Percentiles rank a stretch among this genome's conserved stretches.
These are phyloP conservation scores for Clusia tigrina DNA, from an alignment of 2,888 invertebrate genomes.

Conservation along the genomic window DNA sequence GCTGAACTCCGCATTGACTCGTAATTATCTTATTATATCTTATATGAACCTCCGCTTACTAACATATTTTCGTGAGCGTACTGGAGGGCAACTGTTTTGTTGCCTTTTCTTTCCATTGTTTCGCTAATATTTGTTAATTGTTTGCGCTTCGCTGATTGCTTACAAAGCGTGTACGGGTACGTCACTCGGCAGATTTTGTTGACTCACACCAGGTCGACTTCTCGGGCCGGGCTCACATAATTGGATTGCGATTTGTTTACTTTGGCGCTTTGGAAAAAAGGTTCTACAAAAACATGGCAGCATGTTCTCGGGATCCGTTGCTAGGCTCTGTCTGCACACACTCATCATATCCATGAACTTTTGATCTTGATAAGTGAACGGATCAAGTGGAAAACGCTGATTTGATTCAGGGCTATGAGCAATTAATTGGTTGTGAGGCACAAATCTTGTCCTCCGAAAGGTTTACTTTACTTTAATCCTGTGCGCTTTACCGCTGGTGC, in stretches of 20 bases:
- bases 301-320: too few relatives aligned
- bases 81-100: too few relatives aligned
- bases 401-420: background rate
- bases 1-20: too few relatives aligned
- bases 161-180: too few relatives aligned
- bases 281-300: background rate
- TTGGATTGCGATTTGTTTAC: background rate
- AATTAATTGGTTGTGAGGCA: background rate
- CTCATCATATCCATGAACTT: background rate
- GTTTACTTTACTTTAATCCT: background rate
- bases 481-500: background rate
- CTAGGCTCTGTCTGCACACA: too few relatives aligned
- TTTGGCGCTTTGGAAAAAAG: background rate
- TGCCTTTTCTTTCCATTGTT: too few relatives aligned
- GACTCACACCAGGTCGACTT: background rate
- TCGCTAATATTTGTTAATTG: too few relatives aligned
- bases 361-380: background rate
- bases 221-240: background rate
- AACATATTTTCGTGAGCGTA: too few relatives aligned
- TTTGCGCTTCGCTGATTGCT: background rate
- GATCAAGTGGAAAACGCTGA: constrained; percentile 1
- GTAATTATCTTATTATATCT: too few relatives aligned
- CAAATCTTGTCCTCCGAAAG: constrained; percentile 2
- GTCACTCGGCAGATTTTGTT: background rate
- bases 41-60: too few relatives aligned